Evolutionary conservation across 2,888 invertebrate genomes (phyloP).

Genomic region (Eremobia ochroleuca): DNA sequence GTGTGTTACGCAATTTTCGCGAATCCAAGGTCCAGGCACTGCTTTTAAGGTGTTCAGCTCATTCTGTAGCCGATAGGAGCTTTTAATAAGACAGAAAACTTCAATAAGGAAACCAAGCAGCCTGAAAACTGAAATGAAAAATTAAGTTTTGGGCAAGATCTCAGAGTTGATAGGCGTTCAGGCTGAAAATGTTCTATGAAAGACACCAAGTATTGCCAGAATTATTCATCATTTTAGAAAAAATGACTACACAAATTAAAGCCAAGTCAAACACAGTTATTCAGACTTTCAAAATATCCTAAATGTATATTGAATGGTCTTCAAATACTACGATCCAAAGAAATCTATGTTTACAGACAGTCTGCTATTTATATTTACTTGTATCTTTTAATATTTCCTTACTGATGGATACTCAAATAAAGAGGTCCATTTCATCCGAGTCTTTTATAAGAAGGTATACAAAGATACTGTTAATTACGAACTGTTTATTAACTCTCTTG

Average conservation of each 20-base stretch:
- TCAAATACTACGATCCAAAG: slow-evolving; percentile 37
- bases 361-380: slow-evolving; percentile 41
- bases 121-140: not conserved
- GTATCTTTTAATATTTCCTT: slow-evolving; percentile 55
- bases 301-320: slow-evolving; percentile 14
- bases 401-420: slow-evolving; percentile 41
- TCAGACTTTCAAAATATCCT: slow-evolving; percentile 31
- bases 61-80: not conserved
- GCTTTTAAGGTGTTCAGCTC: not conserved
- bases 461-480: slow-evolving; percentile 5
- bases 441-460: slow-evolving; percentile 21
- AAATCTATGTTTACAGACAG: slow-evolving; percentile 35
- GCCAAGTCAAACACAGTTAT: not conserved
- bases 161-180: not conserved
- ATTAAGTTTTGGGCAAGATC: not conserved
- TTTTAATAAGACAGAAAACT: not conserved
- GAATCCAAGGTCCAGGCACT: no score
- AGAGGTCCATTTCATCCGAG: slow-evolving; percentile 29
- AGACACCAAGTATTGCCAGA: not conserved
- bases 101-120: not conserved
- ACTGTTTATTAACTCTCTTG: slow-evolving; percentile 30
- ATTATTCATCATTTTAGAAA: no score
- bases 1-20: no score
- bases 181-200: not conserved
- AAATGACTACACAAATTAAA: not conserved